Evolutionary conservation across 2,888 invertebrate species (phyloP).

Genomic region (Agrilus mali): DNA sequence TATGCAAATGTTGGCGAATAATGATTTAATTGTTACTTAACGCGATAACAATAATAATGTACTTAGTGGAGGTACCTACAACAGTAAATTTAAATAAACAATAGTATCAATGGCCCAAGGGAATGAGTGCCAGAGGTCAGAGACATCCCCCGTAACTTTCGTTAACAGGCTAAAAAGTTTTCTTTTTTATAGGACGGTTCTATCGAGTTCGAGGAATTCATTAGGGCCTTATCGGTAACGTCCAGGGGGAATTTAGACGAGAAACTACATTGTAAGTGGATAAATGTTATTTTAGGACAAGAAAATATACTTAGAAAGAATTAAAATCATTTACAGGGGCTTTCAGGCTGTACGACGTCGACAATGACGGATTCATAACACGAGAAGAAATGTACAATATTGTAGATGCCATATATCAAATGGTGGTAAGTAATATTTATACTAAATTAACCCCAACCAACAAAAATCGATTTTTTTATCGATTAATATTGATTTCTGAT

Average conservation of each 20-base stretch:
- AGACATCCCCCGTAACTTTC: no score
- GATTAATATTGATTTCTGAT: no score
- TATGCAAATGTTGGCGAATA: no score
- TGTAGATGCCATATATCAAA: slow-evolving; percentile 94
- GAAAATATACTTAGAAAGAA: no score
- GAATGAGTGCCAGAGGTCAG: no score
- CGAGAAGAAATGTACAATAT: slow-evolving; percentile 95
- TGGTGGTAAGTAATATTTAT: slow-evolving; percentile 73
- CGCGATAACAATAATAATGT: no score
- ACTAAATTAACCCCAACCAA: neutral
- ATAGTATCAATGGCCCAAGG: no score
- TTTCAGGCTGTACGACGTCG: slow-evolving; percentile 88
- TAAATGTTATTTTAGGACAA: no score
- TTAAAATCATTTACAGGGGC: slow-evolving; percentile 89
- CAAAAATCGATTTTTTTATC: no score
- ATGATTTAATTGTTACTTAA: no score
- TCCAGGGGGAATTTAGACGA: slow-evolving; percentile 97
- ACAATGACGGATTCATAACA: slow-evolving; percentile 92
- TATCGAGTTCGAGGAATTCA: slow-evolving; percentile 99
- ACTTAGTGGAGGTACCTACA: no score
- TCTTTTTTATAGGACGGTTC: slow-evolving; percentile 75
- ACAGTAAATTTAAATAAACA: no score
- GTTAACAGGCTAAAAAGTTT: neutral
- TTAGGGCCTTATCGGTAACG: slow-evolving; percentile 94
- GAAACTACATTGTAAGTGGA: slow-evolving; percentile 89